Evolutionary conservation across 2,113 vertebrate genomes (phyloP).

Genomic region (Salvator merianae): DNA sequence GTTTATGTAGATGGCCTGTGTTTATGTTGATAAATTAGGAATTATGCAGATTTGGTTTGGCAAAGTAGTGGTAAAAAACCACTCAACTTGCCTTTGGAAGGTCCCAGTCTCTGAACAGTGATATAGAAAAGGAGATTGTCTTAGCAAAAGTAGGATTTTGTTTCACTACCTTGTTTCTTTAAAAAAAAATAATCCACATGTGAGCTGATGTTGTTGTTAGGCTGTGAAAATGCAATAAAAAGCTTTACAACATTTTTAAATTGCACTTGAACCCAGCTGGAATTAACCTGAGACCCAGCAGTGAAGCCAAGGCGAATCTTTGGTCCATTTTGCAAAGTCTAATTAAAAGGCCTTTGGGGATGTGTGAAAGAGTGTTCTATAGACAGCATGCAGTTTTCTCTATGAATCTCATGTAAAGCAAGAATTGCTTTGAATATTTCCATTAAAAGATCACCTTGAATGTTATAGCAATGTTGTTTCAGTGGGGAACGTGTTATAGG

Average conservation of each 20-base stretch:
- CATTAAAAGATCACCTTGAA: conserved; percentile 3
- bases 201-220: conserved; percentile 1
- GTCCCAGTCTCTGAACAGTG: too few relatives aligned
- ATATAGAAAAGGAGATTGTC: not conserved
- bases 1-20: not conserved
- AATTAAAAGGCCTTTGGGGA: conserved; percentile 15
- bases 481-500: not conserved
- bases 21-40: not conserved
- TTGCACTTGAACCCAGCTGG: conserved; percentile 16
- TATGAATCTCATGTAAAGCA: not conserved
- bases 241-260: conserved; percentile 7
- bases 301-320: conserved; percentile 20
- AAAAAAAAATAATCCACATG: not conserved
- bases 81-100: too few relatives aligned
- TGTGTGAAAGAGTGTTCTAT: not conserved
- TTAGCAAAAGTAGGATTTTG: not conserved
- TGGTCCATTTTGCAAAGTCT: conserved; percentile 12
- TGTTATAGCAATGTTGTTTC: not conserved
- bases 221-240: conserved; percentile 9
- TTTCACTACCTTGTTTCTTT: not conserved
- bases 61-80: too few relatives aligned
- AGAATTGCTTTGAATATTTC: not conserved
- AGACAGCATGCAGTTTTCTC: not conserved
- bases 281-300: conserved; percentile 20
- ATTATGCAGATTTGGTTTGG: not conserved